phyloP scores from a whole-genome alignment of 1,140 invertebrate genomes.

The Apis florea region DNA sequence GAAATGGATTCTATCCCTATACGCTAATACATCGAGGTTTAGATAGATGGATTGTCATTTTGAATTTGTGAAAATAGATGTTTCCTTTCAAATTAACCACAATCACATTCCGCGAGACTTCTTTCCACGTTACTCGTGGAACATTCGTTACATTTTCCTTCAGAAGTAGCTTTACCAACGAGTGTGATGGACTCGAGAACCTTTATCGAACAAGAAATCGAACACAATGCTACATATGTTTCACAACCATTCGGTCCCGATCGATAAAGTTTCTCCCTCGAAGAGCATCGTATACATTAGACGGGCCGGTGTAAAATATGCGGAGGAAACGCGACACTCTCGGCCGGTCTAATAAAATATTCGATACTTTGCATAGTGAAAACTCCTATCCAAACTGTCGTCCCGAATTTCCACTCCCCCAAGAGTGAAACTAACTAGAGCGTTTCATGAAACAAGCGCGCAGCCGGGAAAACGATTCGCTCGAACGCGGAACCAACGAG shows the following conservation, averaged over 20 bases:
- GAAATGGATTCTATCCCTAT: no score
- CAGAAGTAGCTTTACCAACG: no score
- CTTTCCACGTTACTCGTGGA: no score
- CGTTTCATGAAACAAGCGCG: conserved; percentile 13
- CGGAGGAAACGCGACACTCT: neutral
- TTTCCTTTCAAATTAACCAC: no score
- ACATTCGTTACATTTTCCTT: no score
- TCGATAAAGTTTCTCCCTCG: neutral
- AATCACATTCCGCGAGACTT: no score
- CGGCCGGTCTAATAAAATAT: conserved; percentile 31
- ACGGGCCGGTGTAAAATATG: neutral
- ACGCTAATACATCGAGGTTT: no score
- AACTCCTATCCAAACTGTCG: conserved; percentile 24
- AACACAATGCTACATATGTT: neutral
- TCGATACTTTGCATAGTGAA: conserved; percentile 42
- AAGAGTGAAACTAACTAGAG: conserved; percentile 23
- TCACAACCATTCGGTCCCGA: neutral
- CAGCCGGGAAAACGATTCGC: no score
- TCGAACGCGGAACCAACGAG: neutral
- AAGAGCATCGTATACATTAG: conserved; percentile 12
- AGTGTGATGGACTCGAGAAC: neutral
- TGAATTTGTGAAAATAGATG: no score
- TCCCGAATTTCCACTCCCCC: neutral
- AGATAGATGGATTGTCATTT: no score
- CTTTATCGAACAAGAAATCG: neutral